A percentile compares a stretch with the other conserved stretches of the same genome.
Evolutionary conservation across 2,888 invertebrate species (phyloP).

Genomic region (Xanthia togata): DNA sequence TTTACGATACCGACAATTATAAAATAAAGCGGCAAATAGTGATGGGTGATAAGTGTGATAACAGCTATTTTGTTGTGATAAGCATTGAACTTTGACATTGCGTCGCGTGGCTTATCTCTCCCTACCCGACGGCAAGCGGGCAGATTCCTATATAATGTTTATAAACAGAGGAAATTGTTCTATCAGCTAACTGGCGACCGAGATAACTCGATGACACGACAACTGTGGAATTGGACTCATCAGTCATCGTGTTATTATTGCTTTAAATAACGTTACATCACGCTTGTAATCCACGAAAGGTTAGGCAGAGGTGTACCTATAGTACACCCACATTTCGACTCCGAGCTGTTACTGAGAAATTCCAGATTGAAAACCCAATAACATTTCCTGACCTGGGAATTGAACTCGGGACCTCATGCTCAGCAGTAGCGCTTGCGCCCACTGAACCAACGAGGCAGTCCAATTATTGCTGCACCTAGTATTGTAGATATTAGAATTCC

Average conservation of each 20-base stretch:
- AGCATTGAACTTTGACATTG: constrained; percentile 75
- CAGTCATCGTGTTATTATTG: constrained; percentile 22
- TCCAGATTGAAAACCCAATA: no score
- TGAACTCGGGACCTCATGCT: no score
- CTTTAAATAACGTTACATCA: neutral
- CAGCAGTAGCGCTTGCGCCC: no score
- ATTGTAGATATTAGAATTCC: neutral
- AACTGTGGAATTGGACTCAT: constrained; percentile 22
- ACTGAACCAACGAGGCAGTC: no score
- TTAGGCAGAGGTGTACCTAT: no score
- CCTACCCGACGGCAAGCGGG: constrained; percentile 65
- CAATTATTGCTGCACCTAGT: constrained; percentile 13
- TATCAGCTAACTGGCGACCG: constrained; percentile 28
- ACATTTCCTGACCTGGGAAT: no score
- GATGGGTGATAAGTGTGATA: constrained; percentile 62
- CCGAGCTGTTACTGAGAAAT: no score
- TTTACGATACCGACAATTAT: constrained; percentile 35
- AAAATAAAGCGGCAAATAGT: constrained; percentile 39
- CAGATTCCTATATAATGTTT: constrained; percentile 63
- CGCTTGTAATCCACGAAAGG: no score
- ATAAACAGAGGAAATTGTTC: constrained; percentile 55
- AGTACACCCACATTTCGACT: no score
- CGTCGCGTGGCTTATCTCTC: constrained; percentile 72
- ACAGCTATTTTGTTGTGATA: constrained; percentile 62
- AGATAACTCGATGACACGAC: constrained; percentile 38